Percentiles rank a stretch among this genome's conserved stretches.
Evolutionary conservation across 1,140 invertebrate species (phyloP).

Genomic region (Lasioglossum baleicum): DNA sequence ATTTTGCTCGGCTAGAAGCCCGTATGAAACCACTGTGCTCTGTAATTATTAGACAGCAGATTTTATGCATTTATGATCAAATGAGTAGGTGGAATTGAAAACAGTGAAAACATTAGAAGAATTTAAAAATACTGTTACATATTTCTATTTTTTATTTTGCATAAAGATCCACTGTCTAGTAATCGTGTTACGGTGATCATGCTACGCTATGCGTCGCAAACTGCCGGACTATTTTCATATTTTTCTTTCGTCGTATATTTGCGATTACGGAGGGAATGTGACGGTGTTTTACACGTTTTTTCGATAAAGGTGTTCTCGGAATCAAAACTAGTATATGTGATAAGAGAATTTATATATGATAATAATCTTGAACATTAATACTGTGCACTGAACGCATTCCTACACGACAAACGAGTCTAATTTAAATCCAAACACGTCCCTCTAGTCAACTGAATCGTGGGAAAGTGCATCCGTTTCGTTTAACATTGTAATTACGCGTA

Average conservation of each 20-base stretch:
- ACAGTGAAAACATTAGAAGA: too few species aligned
- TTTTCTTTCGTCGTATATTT: background rate
- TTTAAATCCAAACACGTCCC: background rate
- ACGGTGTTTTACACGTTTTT: background rate
- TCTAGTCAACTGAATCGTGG: background rate
- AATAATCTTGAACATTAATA: slow-evolving; percentile 14
- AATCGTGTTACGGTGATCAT: background rate
- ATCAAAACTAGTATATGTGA: background rate
- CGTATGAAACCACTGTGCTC: too few species aligned
- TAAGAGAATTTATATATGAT: slow-evolving; percentile 17
- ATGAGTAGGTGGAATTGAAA: too few species aligned
- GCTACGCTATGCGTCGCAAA: background rate
- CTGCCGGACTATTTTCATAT: background rate
- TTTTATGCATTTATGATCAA: too few species aligned
- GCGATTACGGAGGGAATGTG: slow-evolving; percentile 27
- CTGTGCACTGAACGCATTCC: background rate
- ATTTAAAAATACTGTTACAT: too few species aligned
- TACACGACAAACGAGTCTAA: background rate
- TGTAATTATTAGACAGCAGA: too few species aligned
- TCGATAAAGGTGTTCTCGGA: background rate
- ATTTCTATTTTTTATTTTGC: too few species aligned
- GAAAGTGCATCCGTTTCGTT: background rate
- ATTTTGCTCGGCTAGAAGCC: too few species aligned
- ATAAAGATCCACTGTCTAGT: too few species aligned
- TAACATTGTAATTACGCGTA: background rate